Evolutionary conservation across 2,797 vertebrate species (phyloP).

Genomic region (Merluccius polli): DNA sequence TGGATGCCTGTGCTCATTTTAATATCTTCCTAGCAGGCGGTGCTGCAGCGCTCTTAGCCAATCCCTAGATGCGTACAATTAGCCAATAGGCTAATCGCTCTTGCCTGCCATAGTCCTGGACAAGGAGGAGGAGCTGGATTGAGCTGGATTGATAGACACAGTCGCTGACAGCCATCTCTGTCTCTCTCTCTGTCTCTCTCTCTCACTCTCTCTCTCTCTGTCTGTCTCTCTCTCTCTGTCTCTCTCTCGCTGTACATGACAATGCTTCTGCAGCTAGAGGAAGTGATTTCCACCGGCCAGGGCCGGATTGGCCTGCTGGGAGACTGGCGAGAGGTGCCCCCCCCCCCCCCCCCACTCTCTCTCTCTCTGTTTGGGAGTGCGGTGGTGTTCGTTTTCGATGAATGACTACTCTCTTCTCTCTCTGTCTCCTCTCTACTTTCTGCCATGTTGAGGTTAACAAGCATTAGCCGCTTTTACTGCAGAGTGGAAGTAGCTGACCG

Average conservation of each 20-base stretch:
- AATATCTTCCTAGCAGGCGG: neutral
- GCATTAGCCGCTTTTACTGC: neutral
- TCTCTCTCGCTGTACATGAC: conserved; percentile 42
- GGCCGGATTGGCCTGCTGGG: conserved; percentile 78
- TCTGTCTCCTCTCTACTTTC: neutral
- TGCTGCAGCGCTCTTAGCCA: too few relatives aligned
- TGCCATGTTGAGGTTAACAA: neutral
- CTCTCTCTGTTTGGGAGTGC: neutral
- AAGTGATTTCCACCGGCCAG: conserved; percentile 72
- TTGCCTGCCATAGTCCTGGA: neutral
- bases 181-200: too few relatives aligned
- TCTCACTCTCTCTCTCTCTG: conserved; percentile 25
- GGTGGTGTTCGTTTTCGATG: too few relatives aligned
- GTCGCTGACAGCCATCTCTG: conserved; percentile 1
- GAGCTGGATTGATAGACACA: neutral
- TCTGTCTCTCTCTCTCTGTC: conserved; percentile 10
- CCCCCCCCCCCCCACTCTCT: neutral
- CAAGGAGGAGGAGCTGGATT: conserved; percentile 4
- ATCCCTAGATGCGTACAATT: neutral
- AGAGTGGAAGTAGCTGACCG: neutral
- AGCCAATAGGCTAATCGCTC: neutral
- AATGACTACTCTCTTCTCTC: conserved; percentile 12
- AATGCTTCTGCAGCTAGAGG: conserved; percentile 75
- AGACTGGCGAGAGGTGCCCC: conserved; percentile 78
- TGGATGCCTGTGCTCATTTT: neutral